Conservation (phyloP, 2,888 invertebrate genomes). For the Sinodicranocentrus sp. region DNA sequence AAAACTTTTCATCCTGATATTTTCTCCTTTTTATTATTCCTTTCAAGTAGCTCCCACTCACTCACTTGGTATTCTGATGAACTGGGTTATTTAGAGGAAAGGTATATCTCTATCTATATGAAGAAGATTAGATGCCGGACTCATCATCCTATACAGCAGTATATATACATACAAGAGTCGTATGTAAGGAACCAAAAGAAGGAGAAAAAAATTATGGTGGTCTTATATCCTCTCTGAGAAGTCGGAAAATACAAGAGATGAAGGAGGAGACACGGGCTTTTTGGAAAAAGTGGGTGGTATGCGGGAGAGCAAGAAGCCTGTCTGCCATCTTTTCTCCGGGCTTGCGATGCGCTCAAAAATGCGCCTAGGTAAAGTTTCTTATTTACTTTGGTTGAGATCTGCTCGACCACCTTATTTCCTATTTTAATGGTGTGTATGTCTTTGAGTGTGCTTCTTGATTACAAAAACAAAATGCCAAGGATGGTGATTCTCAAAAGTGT, state of each 20-base stretch:
- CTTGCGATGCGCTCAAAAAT: constrained; percentile 75
- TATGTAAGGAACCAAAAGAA: background rate
- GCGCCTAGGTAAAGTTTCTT: constrained; percentile 71
- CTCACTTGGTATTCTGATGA: constrained; percentile 27
- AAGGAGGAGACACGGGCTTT: constrained; percentile 67
- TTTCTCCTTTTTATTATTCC: constrained; percentile 30
- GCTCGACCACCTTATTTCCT: constrained; percentile 24
- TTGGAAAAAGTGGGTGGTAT: constrained; percentile 65
- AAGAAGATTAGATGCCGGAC: constrained; percentile 43
- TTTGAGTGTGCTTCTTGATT: no score
- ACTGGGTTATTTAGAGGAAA: constrained; percentile 32
- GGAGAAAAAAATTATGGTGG: constrained; percentile 16
- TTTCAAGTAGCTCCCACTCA: constrained; percentile 24
- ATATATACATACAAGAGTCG: background rate
- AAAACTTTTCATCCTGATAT: constrained; percentile 21
- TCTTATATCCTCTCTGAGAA: background rate
- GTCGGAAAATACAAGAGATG: constrained; percentile 32
- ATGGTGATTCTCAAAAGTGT: no score
- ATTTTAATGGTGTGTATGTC: background rate
- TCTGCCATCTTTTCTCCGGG: constrained; percentile 74
- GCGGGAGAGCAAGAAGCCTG: constrained; percentile 61
- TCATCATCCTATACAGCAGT: constrained; percentile 17
- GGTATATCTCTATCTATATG: constrained; percentile 29
- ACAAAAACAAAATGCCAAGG: constrained; percentile 10
- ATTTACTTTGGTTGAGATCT: constrained; percentile 51